A percentile compares a stretch with the other conserved stretches of the same genome.
These are phyloP conservation scores for Ammodramus savannarum DNA, from an alignment of 2,113 vertebrate genomes.

Conservation along the genomic window DNA sequence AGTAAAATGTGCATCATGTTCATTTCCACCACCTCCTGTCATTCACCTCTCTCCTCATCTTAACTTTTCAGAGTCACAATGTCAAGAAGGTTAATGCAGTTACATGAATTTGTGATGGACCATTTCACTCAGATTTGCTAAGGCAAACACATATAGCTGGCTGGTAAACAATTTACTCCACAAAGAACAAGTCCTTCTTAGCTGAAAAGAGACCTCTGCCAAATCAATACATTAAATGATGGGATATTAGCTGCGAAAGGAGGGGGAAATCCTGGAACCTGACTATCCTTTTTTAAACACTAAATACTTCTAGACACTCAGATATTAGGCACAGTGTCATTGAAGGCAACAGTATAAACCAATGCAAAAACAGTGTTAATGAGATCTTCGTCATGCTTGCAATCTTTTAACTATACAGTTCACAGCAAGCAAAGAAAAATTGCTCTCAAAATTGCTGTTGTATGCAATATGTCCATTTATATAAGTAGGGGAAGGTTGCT, in stretches of 20 bases:
- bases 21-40: not conserved
- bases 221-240: not conserved
- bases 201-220: not conserved
- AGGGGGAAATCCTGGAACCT: not conserved
- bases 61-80: not conserved
- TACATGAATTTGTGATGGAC: slow-evolving; percentile 38
- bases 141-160: not conserved
- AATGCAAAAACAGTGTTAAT: not conserved
- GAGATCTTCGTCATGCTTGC: not conserved
- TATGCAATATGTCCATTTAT: not conserved
- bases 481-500: not conserved
- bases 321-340: not conserved
- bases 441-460: not conserved
- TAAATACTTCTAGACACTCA: not conserved
- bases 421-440: not conserved
- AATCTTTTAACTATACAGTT: not conserved
- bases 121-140: slow-evolving; percentile 4
- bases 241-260: not conserved
- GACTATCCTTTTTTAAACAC: not conserved
- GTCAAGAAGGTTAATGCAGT: slow-evolving; percentile 27
- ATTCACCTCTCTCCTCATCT: not conserved
- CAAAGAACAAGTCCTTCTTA: not conserved
- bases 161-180: slow-evolving; percentile 26
- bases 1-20: not conserved
- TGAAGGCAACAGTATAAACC: not conserved